phyloP scores from a whole-genome alignment of 2,113 vertebrate genomes.

The Sus scrofa region T2T-Sscrofa CM000813.6:89398501-89399000 shows the following conservation, averaged over 20 bases:
- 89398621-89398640: neutral
- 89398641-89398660: accelerated
- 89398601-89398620: neutral
- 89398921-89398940: neutral
- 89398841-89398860: neutral
- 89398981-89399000: neutral
- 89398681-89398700: neutral
- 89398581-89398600: neutral
- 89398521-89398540: neutral
- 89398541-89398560: neutral
- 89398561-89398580: neutral
- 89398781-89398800: neutral
- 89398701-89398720: neutral
- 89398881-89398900: neutral
- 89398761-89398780: neutral
- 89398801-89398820: neutral
- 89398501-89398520: neutral
- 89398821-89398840: neutral
- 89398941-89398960: neutral
- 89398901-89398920: neutral
- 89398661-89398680: neutral
- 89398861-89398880: neutral
- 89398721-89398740: neutral
- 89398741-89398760: neutral
- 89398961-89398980: neutral